Percentiles rank a stretch among this genome's conserved stretches.
Evolutionary conservation across 2,888 invertebrate genomes (phyloP).

Genomic region (Drosophila ustulata): DNA sequence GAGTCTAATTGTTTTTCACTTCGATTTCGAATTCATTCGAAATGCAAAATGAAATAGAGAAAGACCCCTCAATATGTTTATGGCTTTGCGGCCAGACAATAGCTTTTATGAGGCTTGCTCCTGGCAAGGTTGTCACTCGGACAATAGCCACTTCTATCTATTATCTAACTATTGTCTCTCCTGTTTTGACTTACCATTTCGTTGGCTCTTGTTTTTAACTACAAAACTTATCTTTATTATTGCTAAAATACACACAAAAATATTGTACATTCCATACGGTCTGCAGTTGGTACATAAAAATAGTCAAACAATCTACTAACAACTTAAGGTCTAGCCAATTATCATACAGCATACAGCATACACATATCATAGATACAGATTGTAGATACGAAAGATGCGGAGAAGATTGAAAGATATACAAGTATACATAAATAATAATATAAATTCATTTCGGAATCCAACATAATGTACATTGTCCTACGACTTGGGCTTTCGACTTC

Average conservation of each 20-base stretch:
- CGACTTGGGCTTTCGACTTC: constrained; percentile 79
- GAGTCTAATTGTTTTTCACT: constrained; percentile 38
- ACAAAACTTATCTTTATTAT: constrained; percentile 59
- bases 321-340: constrained; percentile 68
- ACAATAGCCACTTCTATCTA: constrained; percentile 8
- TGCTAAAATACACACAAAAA: constrained; percentile 42
- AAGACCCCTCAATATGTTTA: constrained; percentile 22
- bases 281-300: constrained; percentile 66
- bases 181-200: not conserved
- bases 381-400: constrained; percentile 26
- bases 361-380: constrained; percentile 54
- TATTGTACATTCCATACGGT: constrained; percentile 23
- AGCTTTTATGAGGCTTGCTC: constrained; percentile 9
- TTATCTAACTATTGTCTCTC: not conserved
- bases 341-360: constrained; percentile 31
- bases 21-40: constrained; percentile 45
- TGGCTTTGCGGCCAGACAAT: constrained; percentile 3
- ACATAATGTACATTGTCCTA: constrained; percentile 45
- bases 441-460: constrained; percentile 24
- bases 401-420: constrained; percentile 30
- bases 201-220: constrained; percentile 38
- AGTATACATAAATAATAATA: constrained; percentile 41
- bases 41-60: constrained; percentile 30
- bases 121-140: constrained; percentile 45
- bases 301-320: constrained; percentile 74